Evolutionary conservation across 2,113 vertebrate species (phyloP).

Genomic region (Okapia johnstoni): DNA sequence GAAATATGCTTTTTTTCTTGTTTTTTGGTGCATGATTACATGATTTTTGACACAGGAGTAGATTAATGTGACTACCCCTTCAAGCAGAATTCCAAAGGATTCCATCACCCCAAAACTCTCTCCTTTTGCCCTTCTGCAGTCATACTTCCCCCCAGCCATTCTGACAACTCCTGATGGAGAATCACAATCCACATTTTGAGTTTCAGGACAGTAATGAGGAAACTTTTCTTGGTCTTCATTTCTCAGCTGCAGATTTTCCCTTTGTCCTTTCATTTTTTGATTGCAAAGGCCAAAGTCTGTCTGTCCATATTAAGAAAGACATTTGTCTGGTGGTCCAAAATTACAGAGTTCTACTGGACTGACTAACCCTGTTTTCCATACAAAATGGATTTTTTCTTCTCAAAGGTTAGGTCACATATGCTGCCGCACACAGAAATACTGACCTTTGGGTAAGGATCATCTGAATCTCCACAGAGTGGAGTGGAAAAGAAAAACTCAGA

Average conservation of each 20-base stretch:
- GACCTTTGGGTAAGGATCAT: not conserved
- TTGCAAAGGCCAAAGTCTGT: slow-evolving; percentile 37
- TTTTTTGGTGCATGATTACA: not conserved
- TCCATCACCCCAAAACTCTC: not conserved
- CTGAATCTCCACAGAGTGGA: slow-evolving; percentile 24
- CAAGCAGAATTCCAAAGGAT: not conserved
- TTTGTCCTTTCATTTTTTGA: not conserved
- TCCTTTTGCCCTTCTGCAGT: not conserved
- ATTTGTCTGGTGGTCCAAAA: slow-evolving; percentile 47
- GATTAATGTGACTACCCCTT: not conserved
- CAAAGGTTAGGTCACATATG: not conserved
- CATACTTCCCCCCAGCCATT: not conserved
- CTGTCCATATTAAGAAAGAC: slow-evolving; percentile 37
- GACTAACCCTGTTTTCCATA: slow-evolving; percentile 27
- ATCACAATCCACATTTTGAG: not conserved
- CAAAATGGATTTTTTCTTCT: not conserved
- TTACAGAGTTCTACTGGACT: not conserved
- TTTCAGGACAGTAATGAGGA: not conserved
- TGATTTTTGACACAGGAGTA: not conserved
- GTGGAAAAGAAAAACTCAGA: not conserved
- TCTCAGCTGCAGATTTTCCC: not conserved
- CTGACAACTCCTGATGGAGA: not conserved
- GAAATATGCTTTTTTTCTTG: not conserved
- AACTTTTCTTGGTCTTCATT: not conserved
- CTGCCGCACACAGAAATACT: not conserved